These are phyloP conservation scores for Drosophila putrida DNA, from an alignment of 2,888 invertebrate species.

Conservation along the genomic window DNA sequence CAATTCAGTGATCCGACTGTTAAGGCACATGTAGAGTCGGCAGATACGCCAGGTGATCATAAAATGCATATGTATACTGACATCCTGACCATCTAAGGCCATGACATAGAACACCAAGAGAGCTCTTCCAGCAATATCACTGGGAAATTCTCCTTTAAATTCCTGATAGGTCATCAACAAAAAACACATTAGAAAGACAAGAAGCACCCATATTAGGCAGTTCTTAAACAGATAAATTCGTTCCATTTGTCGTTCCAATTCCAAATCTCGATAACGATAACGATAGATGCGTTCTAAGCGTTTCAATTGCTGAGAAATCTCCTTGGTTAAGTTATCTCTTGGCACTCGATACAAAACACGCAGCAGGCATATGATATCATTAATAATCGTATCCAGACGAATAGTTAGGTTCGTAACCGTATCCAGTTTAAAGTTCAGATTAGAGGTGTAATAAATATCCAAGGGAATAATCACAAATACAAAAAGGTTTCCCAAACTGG, in stretches of 20 bases:
- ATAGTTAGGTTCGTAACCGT: not conserved
- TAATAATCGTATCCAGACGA: conserved; percentile 11
- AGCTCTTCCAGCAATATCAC: accelerated
- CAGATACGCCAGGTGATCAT: conserved; percentile 41
- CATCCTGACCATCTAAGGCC: conserved; percentile 12
- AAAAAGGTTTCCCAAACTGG: conserved; percentile 32
- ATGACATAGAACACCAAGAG: not conserved
- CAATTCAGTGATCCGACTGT: conserved; percentile 19
- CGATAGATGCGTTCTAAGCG: conserved; percentile 24
- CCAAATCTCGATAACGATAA: not conserved
- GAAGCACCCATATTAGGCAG: conserved; percentile 11
- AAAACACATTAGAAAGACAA: not conserved
- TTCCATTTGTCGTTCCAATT: not conserved
- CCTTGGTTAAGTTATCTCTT: conserved; percentile 20
- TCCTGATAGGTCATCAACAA: not conserved
- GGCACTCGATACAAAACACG: conserved; percentile 29
- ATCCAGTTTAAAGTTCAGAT: not conserved
- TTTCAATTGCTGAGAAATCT: conserved; percentile 6
- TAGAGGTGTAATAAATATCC: conserved; percentile 3
- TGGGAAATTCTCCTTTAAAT: accelerated
- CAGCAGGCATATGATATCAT: conserved; percentile 32
- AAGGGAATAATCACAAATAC: accelerated
- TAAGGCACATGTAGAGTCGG: conserved; percentile 14
- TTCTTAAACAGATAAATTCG: conserved; percentile 35
- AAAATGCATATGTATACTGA: conserved; percentile 38